Evolutionary conservation across 2,888 invertebrate genomes (phyloP).

Genomic region (Drosophila mulleri): DNA sequence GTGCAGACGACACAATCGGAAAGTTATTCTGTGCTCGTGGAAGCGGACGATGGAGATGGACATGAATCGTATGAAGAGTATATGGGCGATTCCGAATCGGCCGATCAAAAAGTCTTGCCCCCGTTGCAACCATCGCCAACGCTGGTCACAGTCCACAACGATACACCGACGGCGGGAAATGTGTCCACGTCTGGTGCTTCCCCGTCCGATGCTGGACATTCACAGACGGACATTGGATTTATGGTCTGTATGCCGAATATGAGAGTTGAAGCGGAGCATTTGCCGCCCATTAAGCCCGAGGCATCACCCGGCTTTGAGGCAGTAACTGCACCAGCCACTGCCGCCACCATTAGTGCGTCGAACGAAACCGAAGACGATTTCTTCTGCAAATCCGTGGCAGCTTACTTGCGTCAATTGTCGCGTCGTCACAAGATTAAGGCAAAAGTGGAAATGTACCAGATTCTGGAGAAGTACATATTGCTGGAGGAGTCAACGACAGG

Average conservation of each 20-base stretch:
- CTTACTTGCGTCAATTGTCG: conserved; percentile 81
- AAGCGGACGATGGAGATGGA: conserved; percentile 63
- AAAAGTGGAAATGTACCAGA: conserved; percentile 84
- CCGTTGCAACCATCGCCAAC: conserved; percentile 38
- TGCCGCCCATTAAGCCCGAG: conserved; percentile 39
- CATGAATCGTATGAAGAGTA: conserved; percentile 57
- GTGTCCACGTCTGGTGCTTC: conserved; percentile 27
- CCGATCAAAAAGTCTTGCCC: conserved; percentile 49
- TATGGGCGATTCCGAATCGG: conserved; percentile 40
- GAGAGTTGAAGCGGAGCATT: conserved; percentile 38
- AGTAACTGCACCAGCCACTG: conserved; percentile 8
- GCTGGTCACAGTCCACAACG: conserved; percentile 47
- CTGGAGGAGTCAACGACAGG: conserved; percentile 70
- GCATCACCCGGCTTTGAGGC: conserved; percentile 35
- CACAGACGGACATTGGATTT: conserved; percentile 57
- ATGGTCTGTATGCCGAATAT: conserved; percentile 60
- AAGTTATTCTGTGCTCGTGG: conserved; percentile 68
- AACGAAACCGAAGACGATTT: conserved; percentile 82
- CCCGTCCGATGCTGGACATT: conserved; percentile 35
- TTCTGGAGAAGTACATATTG: conserved; percentile 83
- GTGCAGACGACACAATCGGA: conserved; percentile 67
- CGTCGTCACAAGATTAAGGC: conserved; percentile 83
- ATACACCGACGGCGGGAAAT: conserved; percentile 22
- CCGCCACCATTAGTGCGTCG: conserved; percentile 6
- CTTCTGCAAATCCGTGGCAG: conserved; percentile 83